Conservation (phyloP, 2,113 vertebrate species). For the Prolemur simus region DNA sequence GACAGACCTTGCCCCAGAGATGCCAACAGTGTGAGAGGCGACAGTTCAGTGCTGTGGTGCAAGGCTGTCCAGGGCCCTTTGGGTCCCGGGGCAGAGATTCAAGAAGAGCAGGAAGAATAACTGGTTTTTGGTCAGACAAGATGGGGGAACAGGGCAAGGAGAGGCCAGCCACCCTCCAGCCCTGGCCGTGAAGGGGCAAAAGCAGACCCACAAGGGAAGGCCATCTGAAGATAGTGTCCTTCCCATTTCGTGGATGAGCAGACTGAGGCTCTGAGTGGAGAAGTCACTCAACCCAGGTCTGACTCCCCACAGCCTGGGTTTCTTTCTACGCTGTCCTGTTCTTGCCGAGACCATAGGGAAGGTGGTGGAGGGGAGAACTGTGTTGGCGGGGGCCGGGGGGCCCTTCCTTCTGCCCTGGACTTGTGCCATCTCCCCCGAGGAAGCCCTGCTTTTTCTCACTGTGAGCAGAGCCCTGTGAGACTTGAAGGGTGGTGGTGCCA, state of each 20-base stretch:
- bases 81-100: neutral
- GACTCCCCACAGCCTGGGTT: neutral
- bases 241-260: neutral
- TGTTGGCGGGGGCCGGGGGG: too few species aligned
- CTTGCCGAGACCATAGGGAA: neutral
- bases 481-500: neutral
- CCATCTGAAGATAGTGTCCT: neutral
- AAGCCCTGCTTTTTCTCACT: neutral
- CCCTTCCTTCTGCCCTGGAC: neutral
- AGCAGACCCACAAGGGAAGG: neutral
- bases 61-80: neutral
- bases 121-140: neutral
- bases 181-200: neutral
- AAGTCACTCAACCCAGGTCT: neutral
- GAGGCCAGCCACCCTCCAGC: neutral
- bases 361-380: neutral
- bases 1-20: neutral
- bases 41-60: neutral
- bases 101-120: neutral
- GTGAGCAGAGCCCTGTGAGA: neutral
- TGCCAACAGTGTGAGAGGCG: neutral
- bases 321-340: neutral
- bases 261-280: neutral
- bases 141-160: too few species aligned
- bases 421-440: neutral